Percentiles rank a stretch among this genome's conserved stretches.
Conservation (phyloP, 2,888 invertebrate species). For the Acronicta leporina region DNA sequence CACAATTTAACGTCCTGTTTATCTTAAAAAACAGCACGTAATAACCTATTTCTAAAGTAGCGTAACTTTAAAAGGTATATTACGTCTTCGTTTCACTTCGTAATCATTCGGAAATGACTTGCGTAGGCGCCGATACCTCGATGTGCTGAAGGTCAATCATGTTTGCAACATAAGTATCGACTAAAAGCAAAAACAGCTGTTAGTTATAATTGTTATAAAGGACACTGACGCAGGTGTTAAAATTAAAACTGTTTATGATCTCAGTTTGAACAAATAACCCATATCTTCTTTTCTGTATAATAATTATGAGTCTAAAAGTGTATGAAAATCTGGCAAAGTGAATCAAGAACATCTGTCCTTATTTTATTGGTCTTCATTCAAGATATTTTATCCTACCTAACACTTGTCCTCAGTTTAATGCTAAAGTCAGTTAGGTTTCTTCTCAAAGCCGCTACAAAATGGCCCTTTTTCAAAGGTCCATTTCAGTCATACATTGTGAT, state of each 20-base stretch:
- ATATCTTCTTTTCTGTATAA: background rate
- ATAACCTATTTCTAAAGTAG: constrained; percentile 13
- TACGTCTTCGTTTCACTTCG: constrained; percentile 43
- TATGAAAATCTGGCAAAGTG: too few relatives aligned
- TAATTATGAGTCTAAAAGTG: background rate
- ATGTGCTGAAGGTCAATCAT: constrained; percentile 46
- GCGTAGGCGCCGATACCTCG: constrained; percentile 40
- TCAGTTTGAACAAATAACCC: constrained; percentile 1
- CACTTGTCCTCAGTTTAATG: too few relatives aligned
- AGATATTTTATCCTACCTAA: too few relatives aligned
- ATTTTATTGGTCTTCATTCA: too few relatives aligned
- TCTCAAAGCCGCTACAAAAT: too few relatives aligned
- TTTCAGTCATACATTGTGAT: too few relatives aligned
- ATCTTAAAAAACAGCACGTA: constrained; percentile 2
- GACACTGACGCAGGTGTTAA: constrained; percentile 38
- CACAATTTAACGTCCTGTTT: too few relatives aligned
- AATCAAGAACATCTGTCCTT: too few relatives aligned
- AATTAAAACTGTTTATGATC: constrained; percentile 19
- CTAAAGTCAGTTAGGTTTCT: too few relatives aligned
- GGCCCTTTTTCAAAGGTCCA: too few relatives aligned
- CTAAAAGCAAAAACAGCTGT: constrained; percentile 46
- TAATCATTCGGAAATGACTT: constrained; percentile 38
- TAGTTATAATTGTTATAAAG: constrained; percentile 10
- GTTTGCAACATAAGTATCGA: constrained; percentile 44
- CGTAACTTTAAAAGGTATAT: constrained; percentile 10